These are phyloP conservation scores for Cairina moschata DNA, from an alignment of 2,113 vertebrate genomes.

Conservation along the genomic window DNA sequence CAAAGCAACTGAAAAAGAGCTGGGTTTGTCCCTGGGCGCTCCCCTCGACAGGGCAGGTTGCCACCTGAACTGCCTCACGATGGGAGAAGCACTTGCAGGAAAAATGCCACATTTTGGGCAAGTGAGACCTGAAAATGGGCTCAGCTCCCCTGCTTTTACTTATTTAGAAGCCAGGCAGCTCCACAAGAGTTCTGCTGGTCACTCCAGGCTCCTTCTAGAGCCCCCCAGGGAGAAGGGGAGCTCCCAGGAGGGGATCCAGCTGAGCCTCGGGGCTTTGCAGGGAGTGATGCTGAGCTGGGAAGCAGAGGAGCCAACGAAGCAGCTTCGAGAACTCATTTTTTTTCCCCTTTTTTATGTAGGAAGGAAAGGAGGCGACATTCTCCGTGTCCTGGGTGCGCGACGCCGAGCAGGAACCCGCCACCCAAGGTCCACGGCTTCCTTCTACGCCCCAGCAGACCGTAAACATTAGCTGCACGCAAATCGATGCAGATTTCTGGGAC, in stretches of 20 bases:
- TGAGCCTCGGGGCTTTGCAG: not conserved
- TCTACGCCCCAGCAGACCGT: rapidly evolving
- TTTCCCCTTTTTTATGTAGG: too few species aligned
- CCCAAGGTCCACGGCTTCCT: not conserved
- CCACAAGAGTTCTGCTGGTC: not conserved
- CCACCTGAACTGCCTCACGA: not conserved
- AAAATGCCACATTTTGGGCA: not conserved
- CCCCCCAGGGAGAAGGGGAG: rapidly evolving
- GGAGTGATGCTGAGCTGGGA: not conserved
- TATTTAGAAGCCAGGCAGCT: not conserved
- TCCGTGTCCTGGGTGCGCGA: rapidly evolving
- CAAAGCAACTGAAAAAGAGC: not conserved
- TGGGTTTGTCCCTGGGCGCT: not conserved
- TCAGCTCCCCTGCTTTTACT: not conserved
- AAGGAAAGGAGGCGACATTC: not conserved
- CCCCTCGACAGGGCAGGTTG: not conserved
- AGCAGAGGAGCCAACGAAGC: not conserved
- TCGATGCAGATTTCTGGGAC: rapidly evolving
- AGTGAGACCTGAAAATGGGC: not conserved
- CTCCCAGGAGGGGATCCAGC: too few species aligned
- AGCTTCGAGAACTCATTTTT: not conserved
- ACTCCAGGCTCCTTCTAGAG: not conserved
- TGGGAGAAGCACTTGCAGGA: rapidly evolving
- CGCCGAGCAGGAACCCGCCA: not conserved
- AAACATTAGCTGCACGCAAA: rapidly evolving